phyloP scores from a whole-genome alignment of 2,797 vertebrate genomes.

The Pantherophis alleghaniensis region DNA sequence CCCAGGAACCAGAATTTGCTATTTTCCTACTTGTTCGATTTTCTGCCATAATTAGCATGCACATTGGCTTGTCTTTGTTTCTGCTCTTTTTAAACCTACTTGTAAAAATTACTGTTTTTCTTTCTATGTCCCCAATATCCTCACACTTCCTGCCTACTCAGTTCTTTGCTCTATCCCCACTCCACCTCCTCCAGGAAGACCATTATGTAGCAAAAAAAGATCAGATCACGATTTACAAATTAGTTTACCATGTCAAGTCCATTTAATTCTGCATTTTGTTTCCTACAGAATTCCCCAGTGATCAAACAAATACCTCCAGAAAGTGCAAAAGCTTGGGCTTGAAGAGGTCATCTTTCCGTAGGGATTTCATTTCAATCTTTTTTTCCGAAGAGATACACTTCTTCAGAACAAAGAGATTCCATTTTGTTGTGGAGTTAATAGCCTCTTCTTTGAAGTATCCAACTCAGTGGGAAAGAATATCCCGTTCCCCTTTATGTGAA shows the following conservation, averaged over 20 bases:
- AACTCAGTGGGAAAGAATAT: background rate
- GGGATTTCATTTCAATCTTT: background rate
- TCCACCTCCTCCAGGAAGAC: background rate
- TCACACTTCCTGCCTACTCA: background rate
- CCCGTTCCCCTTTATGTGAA: background rate
- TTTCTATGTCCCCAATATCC: background rate
- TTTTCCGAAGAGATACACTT: background rate
- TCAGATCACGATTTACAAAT: background rate
- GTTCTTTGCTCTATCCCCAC: background rate
- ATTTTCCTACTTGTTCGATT: background rate
- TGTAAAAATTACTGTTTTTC: background rate
- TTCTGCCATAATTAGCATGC: background rate
- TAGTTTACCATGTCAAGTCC: background rate
- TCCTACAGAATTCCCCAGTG: background rate
- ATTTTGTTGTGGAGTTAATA: background rate
- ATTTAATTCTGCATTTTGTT: background rate
- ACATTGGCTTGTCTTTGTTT: background rate
- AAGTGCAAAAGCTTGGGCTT: background rate
- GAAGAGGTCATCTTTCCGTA: background rate
- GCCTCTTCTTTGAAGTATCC: background rate
- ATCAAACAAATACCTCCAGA: background rate
- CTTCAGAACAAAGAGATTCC: background rate
- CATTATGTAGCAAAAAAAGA: background rate
- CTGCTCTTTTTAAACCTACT: background rate
- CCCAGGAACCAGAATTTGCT: background rate